phyloP scores from a whole-genome alignment of 2,113 vertebrate genomes.

The Ammodytes marinus region DNA sequence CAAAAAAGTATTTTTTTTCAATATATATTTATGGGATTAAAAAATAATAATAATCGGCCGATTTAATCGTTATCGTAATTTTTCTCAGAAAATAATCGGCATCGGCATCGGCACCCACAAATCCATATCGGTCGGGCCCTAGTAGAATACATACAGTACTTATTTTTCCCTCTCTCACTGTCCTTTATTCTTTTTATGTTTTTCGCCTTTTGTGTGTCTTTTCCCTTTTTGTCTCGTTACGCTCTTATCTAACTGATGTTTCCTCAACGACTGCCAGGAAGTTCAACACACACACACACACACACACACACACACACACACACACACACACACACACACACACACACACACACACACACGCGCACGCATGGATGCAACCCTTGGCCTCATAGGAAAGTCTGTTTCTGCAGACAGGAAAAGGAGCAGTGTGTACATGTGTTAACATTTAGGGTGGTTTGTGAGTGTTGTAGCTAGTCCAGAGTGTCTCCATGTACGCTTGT shows the following conservation, averaged over 20 bases:
- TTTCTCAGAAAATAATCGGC: too few relatives aligned
- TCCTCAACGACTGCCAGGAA: slow-evolving; percentile 62
- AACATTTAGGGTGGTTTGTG: slow-evolving; percentile 13
- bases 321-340: background rate
- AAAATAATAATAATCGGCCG: too few relatives aligned
- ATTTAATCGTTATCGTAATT: too few relatives aligned
- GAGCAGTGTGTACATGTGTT: slow-evolving; percentile 37
- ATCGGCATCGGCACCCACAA: too few relatives aligned
- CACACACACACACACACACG: slow-evolving; percentile 4
- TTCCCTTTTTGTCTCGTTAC: slow-evolving; percentile 44
- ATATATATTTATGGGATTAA: too few relatives aligned
- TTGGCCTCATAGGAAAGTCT: slow-evolving; percentile 63
- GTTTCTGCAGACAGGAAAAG: slow-evolving; percentile 67
- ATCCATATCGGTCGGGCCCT: too few relatives aligned
- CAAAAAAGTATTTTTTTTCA: too few relatives aligned
- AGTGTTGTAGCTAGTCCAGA: background rate
- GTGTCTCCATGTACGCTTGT: slow-evolving; percentile 14
- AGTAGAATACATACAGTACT: background rate
- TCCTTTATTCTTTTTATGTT: slow-evolving; percentile 31
- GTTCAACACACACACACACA: background rate
- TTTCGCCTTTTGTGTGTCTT: slow-evolving; percentile 30
- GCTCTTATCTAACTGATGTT: slow-evolving; percentile 55
- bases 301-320: background rate
- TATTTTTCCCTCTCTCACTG: slow-evolving; percentile 10
- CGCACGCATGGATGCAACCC: slow-evolving; percentile 33